phyloP scores from a whole-genome alignment of 2,888 invertebrate genomes.

The Anthrax anthrax region DNA sequence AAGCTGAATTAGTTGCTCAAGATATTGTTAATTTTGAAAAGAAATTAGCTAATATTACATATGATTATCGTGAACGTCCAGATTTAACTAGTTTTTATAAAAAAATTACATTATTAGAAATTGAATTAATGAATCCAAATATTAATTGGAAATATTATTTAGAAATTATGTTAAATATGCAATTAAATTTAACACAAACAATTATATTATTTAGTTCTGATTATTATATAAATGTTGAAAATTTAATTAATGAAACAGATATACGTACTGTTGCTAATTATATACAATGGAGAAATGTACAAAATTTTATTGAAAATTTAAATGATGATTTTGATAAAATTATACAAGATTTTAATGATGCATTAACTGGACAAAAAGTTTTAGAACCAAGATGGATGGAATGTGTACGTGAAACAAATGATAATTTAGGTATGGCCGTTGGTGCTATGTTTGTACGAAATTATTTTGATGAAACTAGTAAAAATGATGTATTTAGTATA shows the following conservation, averaged over 20 bases:
- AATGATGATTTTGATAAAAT: constrained; percentile 13
- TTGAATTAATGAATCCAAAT: background rate
- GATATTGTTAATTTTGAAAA: constrained; percentile 3
- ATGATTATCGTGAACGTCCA: background rate
- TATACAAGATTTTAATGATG: constrained; percentile 40
- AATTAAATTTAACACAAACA: background rate
- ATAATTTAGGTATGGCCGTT: constrained; percentile 63
- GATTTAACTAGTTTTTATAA: background rate
- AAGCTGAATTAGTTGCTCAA: background rate
- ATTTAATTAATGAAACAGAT: constrained; percentile 4
- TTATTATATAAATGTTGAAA: background rate
- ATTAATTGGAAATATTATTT: background rate
- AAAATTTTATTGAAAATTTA: constrained; percentile 10
- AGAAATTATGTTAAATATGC: background rate
- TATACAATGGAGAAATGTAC: constrained; percentile 13
- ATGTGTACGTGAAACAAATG: constrained; percentile 75
- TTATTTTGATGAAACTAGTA: constrained; percentile 41
- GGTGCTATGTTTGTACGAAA: constrained; percentile 54
- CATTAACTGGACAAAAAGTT: constrained; percentile 69
- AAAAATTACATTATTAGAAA: background rate
- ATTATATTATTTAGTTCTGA: background rate
- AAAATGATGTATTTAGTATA: constrained; percentile 57
- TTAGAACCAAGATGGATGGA: constrained; percentile 74
- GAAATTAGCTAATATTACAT: background rate
- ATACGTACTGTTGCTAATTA: constrained; percentile 13